These are phyloP conservation scores for Pristis pectinata DNA, from an alignment of 2,797 vertebrate genomes.

Conservation along the genomic window DNA sequence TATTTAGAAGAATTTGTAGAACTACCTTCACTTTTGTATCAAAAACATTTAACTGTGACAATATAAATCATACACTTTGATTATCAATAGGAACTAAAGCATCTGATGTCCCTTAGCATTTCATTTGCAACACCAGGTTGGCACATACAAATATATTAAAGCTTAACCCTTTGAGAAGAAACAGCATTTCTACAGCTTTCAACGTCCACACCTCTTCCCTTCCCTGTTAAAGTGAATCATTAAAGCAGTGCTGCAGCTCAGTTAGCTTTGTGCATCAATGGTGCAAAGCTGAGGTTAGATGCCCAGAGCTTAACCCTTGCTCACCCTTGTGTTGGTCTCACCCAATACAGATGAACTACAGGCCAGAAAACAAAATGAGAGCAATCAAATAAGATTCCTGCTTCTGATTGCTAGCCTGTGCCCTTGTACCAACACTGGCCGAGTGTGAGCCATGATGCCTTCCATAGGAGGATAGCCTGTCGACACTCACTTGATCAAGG, in stretches of 20 bases:
- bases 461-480: too few relatives aligned
- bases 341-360: background rate
- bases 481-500: background rate
- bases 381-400: background rate
- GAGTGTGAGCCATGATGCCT: background rate
- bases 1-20: background rate
- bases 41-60: background rate
- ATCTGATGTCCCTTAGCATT: background rate
- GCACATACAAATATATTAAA: constrained; percentile 21
- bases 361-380: background rate
- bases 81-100: background rate
- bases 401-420: background rate
- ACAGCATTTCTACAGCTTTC: background rate
- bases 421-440: background rate
- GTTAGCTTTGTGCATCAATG: background rate
- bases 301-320: background rate
- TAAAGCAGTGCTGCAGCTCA: background rate
- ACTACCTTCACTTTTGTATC: background rate
- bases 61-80: constrained; percentile 28
- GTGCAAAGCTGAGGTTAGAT: background rate
- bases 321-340: background rate
- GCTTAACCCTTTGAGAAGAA: constrained; percentile 19
- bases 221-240: background rate
- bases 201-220: background rate
- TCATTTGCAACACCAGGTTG: constrained; percentile 3